Evolutionary conservation across 2,113 vertebrate species (phyloP), one percentile per base, ranked within the genome.

Genomic region (Catharus minimus): DNA sequence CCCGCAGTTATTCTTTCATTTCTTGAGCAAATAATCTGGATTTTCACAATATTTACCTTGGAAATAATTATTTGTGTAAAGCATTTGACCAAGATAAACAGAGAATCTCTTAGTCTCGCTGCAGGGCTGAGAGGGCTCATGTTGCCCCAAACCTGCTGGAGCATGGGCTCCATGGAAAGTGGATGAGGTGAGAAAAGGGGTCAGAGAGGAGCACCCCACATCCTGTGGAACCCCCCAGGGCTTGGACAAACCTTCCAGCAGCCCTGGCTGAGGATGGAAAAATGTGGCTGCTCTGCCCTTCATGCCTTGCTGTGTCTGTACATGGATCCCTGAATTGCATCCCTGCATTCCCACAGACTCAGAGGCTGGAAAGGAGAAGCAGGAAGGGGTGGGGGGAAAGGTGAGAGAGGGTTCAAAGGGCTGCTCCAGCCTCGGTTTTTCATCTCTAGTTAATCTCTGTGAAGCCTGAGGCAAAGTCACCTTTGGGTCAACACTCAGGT

Each of bases 21-120:
- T 81, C 95, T 95, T 96, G 93, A 96, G 94, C 95, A 97, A 96
- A 96, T 95, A 95, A 95, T 79, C 95, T 22, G 76, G 88, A 93
- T 95, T 95, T 91, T 71, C 86, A 55, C 92, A 94, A 88, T 93
- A 91, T 96, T 97, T 94, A 92, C 88, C 93, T 95, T 97, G 92
- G 95, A 92, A 95, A 93, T 49, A 60, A 96, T 89, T 74, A 81
- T 87, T 92, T 91, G 67, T 72, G 73, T 91, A 89, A 89, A 92
- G 85, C 83, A 38, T 53, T 72, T 0, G 24, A 94, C 90, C 90
- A 94, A 95, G 88, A 92, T 7, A 96, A 96, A 94, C 91, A 95
- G 84, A 68, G 89, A 74, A 65, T 15, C 4, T 10, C 89, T 57
- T 1, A 1, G 62, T 27, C 64, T 68, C 4, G 20, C 79, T 24